These are phyloP conservation scores for Fratercula arctica DNA, from an alignment of 2,797 vertebrate species.

Conservation along the genomic window DNA sequence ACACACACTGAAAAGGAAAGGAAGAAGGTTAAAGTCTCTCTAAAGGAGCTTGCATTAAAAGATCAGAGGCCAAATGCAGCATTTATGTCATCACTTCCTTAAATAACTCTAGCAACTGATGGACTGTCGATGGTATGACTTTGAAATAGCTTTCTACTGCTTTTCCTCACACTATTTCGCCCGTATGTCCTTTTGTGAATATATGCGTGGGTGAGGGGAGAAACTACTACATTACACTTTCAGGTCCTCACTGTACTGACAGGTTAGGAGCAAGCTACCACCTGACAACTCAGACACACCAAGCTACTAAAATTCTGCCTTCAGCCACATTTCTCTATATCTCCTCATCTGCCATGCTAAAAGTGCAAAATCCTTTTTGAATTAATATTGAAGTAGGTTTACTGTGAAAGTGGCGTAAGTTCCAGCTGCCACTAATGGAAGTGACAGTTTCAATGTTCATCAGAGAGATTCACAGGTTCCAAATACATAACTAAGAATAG, in stretches of 20 bases:
- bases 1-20: background rate
- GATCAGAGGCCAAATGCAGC: slow-evolving; percentile 15
- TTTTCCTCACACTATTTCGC: background rate
- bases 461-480: background rate
- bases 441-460: background rate
- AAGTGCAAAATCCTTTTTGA: background rate
- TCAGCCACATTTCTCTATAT: background rate
- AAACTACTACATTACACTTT: background rate
- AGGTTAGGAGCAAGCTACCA: background rate
- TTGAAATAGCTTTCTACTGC: background rate
- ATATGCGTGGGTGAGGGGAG: background rate
- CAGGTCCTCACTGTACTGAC: background rate
- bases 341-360: background rate
- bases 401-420: background rate
- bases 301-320: background rate
- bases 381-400: background rate
- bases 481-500: background rate
- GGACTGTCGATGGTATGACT: background rate
- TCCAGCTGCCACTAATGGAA: background rate
- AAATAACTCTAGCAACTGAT: background rate
- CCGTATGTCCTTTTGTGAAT: background rate
- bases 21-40: background rate
- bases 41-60: background rate
- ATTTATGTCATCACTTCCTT: slow-evolving; percentile 12
- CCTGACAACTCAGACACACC: background rate